Percentiles rank a stretch among this genome's conserved stretches.
phyloP scores from a whole-genome alignment of 2,797 vertebrate genomes.

The Poecilia gillii region DNA sequence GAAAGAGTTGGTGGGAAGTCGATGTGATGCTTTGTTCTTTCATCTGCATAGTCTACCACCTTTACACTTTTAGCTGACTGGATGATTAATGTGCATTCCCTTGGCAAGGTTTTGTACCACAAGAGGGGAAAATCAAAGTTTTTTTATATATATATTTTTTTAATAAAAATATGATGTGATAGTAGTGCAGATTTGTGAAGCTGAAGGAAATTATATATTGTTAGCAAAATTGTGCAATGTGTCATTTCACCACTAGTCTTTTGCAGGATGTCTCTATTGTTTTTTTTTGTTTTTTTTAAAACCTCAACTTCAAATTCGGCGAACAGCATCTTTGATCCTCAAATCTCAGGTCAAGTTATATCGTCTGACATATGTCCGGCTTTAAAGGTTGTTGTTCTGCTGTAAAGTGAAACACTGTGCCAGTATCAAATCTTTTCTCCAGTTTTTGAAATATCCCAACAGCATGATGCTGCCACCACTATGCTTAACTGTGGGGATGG shows the following conservation, averaged over 20 bases:
- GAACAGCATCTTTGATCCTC: background rate
- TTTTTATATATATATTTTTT: background rate
- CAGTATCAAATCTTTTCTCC: background rate
- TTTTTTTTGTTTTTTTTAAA: background rate
- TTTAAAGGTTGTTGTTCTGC: background rate
- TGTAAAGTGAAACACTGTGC: background rate
- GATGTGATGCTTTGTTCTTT: background rate
- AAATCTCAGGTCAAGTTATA: background rate
- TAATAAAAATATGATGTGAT: background rate
- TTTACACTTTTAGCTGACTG: conserved; percentile 13
- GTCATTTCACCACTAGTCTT: background rate
- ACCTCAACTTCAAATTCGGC: background rate
- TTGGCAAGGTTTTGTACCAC: background rate
- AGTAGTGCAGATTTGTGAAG: background rate
- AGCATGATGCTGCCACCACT: background rate
- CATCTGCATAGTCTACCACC: conserved; percentile 18
- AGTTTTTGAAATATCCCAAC: background rate
- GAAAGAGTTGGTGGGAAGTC: conserved; percentile 9
- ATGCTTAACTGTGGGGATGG: background rate
- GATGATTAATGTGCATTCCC: conserved; percentile 25
- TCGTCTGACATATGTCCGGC: background rate
- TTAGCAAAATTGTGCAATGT: background rate
- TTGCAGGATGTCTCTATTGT: background rate
- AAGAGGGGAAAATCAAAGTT: background rate
- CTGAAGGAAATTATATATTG: background rate